Base-by-base conservation (phyloP, 2,888 invertebrate species). In the Acleris cristana region DNA sequence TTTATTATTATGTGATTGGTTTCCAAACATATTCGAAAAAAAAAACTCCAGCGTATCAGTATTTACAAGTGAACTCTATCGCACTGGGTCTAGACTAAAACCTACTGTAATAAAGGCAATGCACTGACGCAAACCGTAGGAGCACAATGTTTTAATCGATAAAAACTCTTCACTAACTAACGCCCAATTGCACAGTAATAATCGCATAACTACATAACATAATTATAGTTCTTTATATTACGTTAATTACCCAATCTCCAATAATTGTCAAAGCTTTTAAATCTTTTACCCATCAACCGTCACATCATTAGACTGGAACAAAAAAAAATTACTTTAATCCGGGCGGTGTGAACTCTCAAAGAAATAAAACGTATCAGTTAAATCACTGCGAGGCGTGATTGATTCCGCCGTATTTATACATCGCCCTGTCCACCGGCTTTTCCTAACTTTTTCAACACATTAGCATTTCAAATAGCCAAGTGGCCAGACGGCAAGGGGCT, bases 401-500 rank as follows among this genome's bases (percentile, higher is more conserved):
- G 62, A 66, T 66, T 66, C 45, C 30, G 16, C 51, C 40, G 48
- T 57, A 57, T 66, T 62, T 62, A 57, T 48, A 62, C 65, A 16
- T 23, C 61, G 23, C n/a, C 56, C 30, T 18, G 58, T 49, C 58
- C 10, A 30, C 30, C 34, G 65, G 23, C 56, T 51, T 61, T 60
- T 44, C 53, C 68, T 69, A 72, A 74, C 76, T 78, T 80, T 81
- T 65, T 76, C 72, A 75, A 76, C 73, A 71, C 74, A 80, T 79
- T 78, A 79, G 72, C 75, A 78, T 81, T 80, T 78, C 70, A 74
- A 80, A 78, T 72, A 68, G 75, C 73, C 75, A 49, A 55, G 55
- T 56, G 59, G 44, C 63, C 66, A 72, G 69, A 74, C 71, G 72
- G 68, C 63, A 72, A 48, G 73, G 74, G 80, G 81, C 79, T 75